Conservation (phyloP, 2,888 invertebrate species). For the Melikaiella ostensackeni region DNA sequence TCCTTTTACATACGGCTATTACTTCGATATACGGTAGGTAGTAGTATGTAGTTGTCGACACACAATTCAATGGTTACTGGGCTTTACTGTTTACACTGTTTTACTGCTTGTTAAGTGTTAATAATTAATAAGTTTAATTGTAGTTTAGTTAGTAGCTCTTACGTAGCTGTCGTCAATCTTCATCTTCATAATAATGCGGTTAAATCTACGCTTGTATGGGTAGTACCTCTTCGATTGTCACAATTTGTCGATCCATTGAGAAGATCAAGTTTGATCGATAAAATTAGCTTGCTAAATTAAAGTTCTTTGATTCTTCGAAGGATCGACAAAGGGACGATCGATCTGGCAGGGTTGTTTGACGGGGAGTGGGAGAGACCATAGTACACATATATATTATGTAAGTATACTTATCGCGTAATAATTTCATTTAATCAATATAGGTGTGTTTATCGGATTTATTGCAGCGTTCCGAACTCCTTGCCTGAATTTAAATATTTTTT, state of each 20-base stretch:
- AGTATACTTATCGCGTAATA: conserved; percentile 76
- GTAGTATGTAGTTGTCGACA: conserved; percentile 78
- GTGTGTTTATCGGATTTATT: conserved; percentile 72
- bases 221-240: conserved; percentile 33
- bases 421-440: conserved; percentile 75
- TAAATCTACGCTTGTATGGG: conserved; percentile 59
- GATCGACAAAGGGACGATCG: conserved; percentile 59
- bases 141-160: conserved; percentile 77
- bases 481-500: conserved; percentile 67
- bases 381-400: conserved; percentile 76
- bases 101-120: conserved; percentile 77
- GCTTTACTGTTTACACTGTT: conserved; percentile 77
- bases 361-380: conserved; percentile 78
- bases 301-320: conserved; percentile 25
- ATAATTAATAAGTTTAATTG: conserved; percentile 77
- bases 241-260: conserved; percentile 8
- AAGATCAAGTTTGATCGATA: neutral
- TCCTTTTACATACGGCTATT: conserved; percentile 77
- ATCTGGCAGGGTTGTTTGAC: conserved; percentile 65
- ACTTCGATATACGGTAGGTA: conserved; percentile 77
- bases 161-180: conserved; percentile 72
- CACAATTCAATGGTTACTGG: conserved; percentile 78
- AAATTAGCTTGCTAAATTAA: neutral
- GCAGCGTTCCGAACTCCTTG: conserved; percentile 78
- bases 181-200: conserved; percentile 75